Evolutionary conservation across 1,140 invertebrate genomes (phyloP).

Genomic region (Pseudobourletiella spinata): DNA sequence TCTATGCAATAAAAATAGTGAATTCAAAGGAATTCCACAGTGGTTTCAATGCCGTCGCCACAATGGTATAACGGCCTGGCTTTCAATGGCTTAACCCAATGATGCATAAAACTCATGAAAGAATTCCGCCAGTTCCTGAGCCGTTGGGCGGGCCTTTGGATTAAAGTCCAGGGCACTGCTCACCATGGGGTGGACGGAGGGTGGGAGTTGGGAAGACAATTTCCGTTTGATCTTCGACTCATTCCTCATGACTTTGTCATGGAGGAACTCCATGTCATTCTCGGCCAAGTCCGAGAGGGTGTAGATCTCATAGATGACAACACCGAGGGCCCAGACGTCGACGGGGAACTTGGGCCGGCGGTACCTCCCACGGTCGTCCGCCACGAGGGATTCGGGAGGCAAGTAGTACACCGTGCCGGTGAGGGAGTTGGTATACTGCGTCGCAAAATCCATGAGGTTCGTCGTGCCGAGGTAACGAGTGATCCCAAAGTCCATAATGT

Average conservation of each 20-base stretch:
- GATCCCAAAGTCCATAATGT: slow-evolving; percentile 2
- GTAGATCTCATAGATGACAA: neutral
- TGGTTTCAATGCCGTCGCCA: too few species aligned
- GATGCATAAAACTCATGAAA: too few species aligned
- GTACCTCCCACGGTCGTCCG: too few species aligned
- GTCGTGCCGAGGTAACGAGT: neutral
- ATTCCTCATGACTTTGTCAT: too few species aligned
- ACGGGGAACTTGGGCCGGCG: neutral
- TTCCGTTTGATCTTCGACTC: too few species aligned
- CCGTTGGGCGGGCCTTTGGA: neutral
- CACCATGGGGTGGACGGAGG: neutral
- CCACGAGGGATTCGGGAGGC: neutral
- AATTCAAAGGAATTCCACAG: too few species aligned
- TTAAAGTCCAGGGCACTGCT: neutral
- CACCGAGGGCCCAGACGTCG: slow-evolving; percentile 2
- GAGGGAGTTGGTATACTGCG: neutral
- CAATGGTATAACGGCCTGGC: too few species aligned
- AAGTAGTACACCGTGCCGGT: too few species aligned
- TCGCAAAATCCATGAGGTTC: neutral
- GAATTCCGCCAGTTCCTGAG: neutral
- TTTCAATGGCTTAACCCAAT: too few species aligned
- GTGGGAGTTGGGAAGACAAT: neutral
- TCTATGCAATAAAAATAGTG: too few species aligned
- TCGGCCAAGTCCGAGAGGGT: too few species aligned
- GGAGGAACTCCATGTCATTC: too few species aligned